Base-by-base conservation (phyloP, 2,113 vertebrate genomes). In the Oxyruncus cristatus region DNA sequence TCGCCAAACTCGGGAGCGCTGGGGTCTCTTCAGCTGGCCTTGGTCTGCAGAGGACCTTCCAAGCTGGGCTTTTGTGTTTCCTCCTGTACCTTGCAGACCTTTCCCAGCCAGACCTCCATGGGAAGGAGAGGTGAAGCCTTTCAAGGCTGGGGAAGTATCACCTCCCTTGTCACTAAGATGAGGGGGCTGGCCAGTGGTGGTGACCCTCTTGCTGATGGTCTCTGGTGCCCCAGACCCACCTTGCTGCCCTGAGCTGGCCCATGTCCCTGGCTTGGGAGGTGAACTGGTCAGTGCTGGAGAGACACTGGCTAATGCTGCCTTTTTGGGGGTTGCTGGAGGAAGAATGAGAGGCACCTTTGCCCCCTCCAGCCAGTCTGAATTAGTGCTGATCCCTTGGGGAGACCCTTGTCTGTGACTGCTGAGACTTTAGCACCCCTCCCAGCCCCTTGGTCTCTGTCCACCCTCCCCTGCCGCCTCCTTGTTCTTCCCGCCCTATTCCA, bases 281-380 rank as follows among this genome's bases (percentile, higher is more conserved):
- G 24, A 42, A 9, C 21, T 10, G 33, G 35, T 30, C 0, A 1
- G 6, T 53, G 30, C 35, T 81, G 63, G 58, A 9, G 56, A 41
- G 33, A 6, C 41, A 11, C 32, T 84, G 76, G 49, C 49, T n/a
- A 14, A 2, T 4, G 23, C 24, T 65, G 53, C 37, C 27, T 33
- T 56, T n/a, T 32, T 35, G 27, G 33, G 27, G 30, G 46, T n/a
- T 75, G 32, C 74, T n/a, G 55, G 46, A 70, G 32, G n/a, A 49
- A 49, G 37, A 1, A 0, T 4, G 1, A 4, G 41, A 23, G 46
- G 11, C 18, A 16, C 35, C 13, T 72, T 32, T 61, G 37, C 17
- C 35, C 33, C 47, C 41, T 72, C 7, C 8, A 65, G 24, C 24
- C 1, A 1, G 4, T 12, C 14, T 13, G 24, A 61, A 28, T 6